Conservation (phyloP, 2,797 vertebrate species). For the Chelidonichthys spinosus region DNA sequence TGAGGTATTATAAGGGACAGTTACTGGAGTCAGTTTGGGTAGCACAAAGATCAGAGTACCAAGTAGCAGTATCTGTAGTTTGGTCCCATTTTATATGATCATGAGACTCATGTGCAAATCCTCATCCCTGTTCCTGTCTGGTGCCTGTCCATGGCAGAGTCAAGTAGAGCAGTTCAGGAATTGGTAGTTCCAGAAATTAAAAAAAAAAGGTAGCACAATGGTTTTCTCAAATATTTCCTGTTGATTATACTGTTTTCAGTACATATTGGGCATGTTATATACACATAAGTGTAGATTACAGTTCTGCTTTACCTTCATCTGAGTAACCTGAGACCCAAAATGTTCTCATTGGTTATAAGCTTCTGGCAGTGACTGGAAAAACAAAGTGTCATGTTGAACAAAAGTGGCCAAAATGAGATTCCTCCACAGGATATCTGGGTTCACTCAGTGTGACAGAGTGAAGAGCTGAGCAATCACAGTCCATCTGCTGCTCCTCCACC, state of each 20-base stretch:
- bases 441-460: conserved; percentile 27
- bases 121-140: not conserved
- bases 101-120: not conserved
- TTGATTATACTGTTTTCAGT: not conserved
- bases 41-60: not conserved
- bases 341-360: not conserved
- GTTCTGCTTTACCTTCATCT: not conserved
- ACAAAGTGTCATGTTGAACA: conserved; percentile 1
- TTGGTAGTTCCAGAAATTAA: not conserved
- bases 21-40: not conserved
- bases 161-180: not conserved
- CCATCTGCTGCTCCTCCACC: conserved; percentile 10
- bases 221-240: not conserved
- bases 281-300: not conserved
- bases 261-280: not conserved
- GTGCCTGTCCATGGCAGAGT: not conserved
- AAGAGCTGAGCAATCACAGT: conserved; percentile 14
- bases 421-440: conserved; percentile 15
- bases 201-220: not conserved
- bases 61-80: not conserved
- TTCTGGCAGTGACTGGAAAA: conserved; percentile 4
- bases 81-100: not conserved
- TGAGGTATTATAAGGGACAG: not conserved
- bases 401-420: conserved; percentile 16
- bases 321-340: not conserved